Evolutionary conservation across 2,888 invertebrate species (phyloP), one percentile per base, ranked within the genome.

Genomic region (Tholera decimalis): DNA sequence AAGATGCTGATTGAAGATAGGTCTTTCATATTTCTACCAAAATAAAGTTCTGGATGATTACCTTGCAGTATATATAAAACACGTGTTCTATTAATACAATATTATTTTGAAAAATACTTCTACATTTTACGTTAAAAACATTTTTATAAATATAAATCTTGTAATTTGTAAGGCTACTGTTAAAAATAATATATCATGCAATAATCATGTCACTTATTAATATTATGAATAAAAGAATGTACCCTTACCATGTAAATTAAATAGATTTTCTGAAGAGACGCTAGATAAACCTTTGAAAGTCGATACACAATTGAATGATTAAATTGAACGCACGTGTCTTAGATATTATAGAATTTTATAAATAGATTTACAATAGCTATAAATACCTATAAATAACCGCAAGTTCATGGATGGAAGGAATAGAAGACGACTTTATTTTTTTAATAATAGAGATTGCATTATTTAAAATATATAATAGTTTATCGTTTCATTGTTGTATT

Each of bases 291-390:
- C 59, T 72, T 62, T 59, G 61, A 65, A 67, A 43, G 37, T 55
- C 66, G 47, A 49, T 61, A 70, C 66, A 56, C 47, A 64, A 62
- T 60, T 65, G 57, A 73, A 68, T 55, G 37, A 71, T 68, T 60
- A 56, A 60, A 63, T 72, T 72, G 56, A 72, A 77, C 71, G 78
- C 81, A 81, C 78, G 80, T 79, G 78, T 81, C 80, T 77, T 82
- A 78, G 78, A 68, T 75, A 62, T 71, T 65, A 65, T 71, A 75
- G 73, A 57, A 49, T 73, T 73, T 76, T 82, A 72, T 78, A 77
- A 75, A 68, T 79, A 79, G 73, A 67, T 73, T 63, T 64, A 70
- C 67, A 80, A 71, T 69, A 68, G 53, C 50, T 41, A 35, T 66
- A 70, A 35, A 39, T 65, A 24, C 28, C n/a, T 44, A 33, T 71